Conservation (phyloP, 1,140 invertebrate genomes). For the Neomicropteryx cornuta region DNA sequence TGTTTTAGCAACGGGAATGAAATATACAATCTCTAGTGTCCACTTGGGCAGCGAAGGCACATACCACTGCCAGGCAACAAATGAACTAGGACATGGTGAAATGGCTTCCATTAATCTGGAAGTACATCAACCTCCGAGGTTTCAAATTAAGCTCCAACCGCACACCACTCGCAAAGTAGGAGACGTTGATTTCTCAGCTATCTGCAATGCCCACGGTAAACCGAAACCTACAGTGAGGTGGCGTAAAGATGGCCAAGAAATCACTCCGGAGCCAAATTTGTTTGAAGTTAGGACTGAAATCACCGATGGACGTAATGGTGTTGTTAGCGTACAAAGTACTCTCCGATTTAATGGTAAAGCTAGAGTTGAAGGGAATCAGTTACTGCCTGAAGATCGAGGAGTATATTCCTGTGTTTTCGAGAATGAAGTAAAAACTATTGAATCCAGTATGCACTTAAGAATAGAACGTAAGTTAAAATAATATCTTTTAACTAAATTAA, state of each 20-base stretch:
- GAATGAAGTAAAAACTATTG: slow-evolving; percentile 77
- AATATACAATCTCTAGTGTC: slow-evolving; percentile 75
- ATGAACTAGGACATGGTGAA: slow-evolving; percentile 77
- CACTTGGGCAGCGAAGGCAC: slow-evolving; percentile 75
- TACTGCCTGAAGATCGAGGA: slow-evolving; percentile 74
- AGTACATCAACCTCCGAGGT: slow-evolving; percentile 77
- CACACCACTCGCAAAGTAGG: slow-evolving; percentile 70
- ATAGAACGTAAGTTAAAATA: slow-evolving; percentile 66
- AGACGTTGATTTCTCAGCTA: slow-evolving; percentile 67
- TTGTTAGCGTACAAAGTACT: slow-evolving; percentile 74
- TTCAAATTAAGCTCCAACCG: slow-evolving; percentile 72
- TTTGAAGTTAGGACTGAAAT: slow-evolving; percentile 72
- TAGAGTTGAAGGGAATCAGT: slow-evolving; percentile 59
- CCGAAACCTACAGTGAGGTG: slow-evolving; percentile 73
- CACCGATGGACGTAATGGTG: slow-evolving; percentile 59
- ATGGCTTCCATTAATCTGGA: slow-evolving; percentile 70
- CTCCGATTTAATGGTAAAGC: slow-evolving; percentile 68
- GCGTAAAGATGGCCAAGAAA: slow-evolving; percentile 75
- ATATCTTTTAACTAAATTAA: not conserved
- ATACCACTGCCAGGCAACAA: slow-evolving; percentile 81
- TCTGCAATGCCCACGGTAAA: slow-evolving; percentile 78
- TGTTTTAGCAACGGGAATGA: slow-evolving; percentile 60
- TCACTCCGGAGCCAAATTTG: slow-evolving; percentile 59
- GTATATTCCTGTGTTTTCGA: slow-evolving; percentile 80
- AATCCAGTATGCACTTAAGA: slow-evolving; percentile 78